Conservation (phyloP, 2,888 invertebrate species). For the Horisme vitalbata region DNA sequence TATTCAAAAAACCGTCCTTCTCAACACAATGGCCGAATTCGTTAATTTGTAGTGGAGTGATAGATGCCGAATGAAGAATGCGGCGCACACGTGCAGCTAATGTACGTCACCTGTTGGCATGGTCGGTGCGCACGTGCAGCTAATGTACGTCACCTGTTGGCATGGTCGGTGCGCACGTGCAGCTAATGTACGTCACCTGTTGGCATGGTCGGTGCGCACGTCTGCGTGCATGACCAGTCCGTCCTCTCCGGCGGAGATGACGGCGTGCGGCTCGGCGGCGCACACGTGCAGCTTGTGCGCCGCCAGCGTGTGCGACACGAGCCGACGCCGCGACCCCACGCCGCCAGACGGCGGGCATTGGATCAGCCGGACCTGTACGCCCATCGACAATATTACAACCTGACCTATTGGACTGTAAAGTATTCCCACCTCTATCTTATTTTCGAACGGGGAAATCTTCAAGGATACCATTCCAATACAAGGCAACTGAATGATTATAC, state of each 20-base stretch:
- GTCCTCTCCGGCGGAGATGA: conserved; percentile 95
- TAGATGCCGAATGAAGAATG: too few species aligned
- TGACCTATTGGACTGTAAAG: too few species aligned
- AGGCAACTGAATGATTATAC: too few species aligned
- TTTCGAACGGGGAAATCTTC: too few species aligned
- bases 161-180: conserved; percentile 53
- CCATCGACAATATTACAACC: too few species aligned
- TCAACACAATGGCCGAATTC: too few species aligned
- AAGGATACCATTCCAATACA: too few species aligned
- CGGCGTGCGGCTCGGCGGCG: conserved; percentile 88
- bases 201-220: conserved; percentile 87
- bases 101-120: conserved; percentile 58
- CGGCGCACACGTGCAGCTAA: conserved; percentile 55
- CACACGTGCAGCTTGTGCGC: conserved; percentile 93
- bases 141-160: too few species aligned
- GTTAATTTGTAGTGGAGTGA: too few species aligned
- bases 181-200: conserved; percentile 60
- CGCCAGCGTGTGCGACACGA: conserved; percentile 88
- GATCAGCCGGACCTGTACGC: conserved; percentile 80
- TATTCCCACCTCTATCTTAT: too few species aligned
- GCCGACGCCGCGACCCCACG: conserved; percentile 80
- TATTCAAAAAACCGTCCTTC: too few species aligned
- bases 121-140: too few species aligned
- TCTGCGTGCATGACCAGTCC: conserved; percentile 91
- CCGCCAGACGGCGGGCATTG: conserved; percentile 83